Base-by-base conservation (phyloP, 2,113 vertebrate species). In the Microtus montanus region DNA sequence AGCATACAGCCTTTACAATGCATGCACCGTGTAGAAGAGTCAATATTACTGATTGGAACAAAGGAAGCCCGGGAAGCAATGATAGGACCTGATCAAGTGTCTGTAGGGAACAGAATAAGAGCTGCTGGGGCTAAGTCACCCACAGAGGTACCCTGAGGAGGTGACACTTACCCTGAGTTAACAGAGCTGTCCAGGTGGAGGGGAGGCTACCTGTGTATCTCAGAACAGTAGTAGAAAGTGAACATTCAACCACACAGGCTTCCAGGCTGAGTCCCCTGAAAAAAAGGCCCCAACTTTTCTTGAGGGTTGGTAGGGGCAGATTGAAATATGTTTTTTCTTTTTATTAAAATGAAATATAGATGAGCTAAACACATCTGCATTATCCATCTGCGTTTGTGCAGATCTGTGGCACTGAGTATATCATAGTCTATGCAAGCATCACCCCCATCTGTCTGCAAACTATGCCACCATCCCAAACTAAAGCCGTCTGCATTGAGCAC, bases 81-180 rank as follows among this genome's bases (percentile, higher is more conserved):
- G 61, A 13, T 19, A 8, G 44, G n/a, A 28, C 13, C 24, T 38
- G 44, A 7, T 8, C 3, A 9, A 49, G 17, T 13, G 83, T 10
- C 9, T 47, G 0, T 52, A 12, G 24, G 20, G 30, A 17, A 13
- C 0, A 61, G 0, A 12, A 3, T 30, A 20, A 41, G 3, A 13
- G 22, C 64, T 35, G 3, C 19, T 44, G 28, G 47, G 41, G 5
- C 52, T 10, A 9, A 49, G 30, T 10, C 2, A 49, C 10, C 20
- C 5, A 1, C 35, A 35, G 41, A n/a, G 49, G 33, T 4, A 28
- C 38, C n/a, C 15, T 17, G 2, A 44, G 38, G 20, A 61, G 70
- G 35, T 3, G n/a, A 26, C 12, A 0, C 15, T 58, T 58, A 33
- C 9, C 8, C 28, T 17, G 52, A 92, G 41, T 5, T 63, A 3